phyloP scores from a whole-genome alignment of 2,797 vertebrate species.

The Anniella stebbinsi region DNA sequence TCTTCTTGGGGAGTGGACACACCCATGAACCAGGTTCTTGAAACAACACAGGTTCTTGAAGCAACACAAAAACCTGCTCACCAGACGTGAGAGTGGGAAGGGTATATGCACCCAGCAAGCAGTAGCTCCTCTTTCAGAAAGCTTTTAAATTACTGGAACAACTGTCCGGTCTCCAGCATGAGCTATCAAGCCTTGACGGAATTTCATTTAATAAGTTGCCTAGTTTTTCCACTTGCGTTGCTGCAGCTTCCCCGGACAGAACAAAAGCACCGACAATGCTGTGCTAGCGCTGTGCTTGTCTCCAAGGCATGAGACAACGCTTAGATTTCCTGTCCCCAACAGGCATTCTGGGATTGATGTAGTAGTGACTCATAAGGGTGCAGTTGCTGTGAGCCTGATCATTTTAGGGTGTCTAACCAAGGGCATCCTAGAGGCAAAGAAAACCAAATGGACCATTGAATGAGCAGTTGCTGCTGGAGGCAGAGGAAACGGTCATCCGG shows the following conservation, averaged over 20 bases:
- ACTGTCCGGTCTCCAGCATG: background rate
- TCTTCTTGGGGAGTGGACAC: background rate
- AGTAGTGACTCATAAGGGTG: conserved; percentile 35
- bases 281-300: conserved; percentile 17
- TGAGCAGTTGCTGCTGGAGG: conserved; percentile 62
- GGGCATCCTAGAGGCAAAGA: conserved; percentile 68
- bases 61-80: background rate
- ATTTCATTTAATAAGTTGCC: background rate
- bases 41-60: background rate
- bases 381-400: conserved; percentile 53
- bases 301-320: conserved; percentile 20
- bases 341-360: conserved; percentile 47
- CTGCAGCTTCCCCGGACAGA: conserved; percentile 45
- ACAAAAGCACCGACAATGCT: background rate
- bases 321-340: conserved; percentile 40
- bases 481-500: conserved; percentile 61
- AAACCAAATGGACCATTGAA: conserved; percentile 64
- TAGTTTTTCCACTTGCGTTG: conserved; percentile 44
- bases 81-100: background rate
- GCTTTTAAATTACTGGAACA: background rate
- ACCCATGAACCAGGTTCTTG: background rate
- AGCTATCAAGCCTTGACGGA: background rate
- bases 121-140: background rate
- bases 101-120: background rate
- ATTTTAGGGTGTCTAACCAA: conserved; percentile 62